These are phyloP conservation scores for Trichopria drosophilae DNA, from an alignment of 2,888 invertebrate genomes.

Conservation along the genomic window DNA sequence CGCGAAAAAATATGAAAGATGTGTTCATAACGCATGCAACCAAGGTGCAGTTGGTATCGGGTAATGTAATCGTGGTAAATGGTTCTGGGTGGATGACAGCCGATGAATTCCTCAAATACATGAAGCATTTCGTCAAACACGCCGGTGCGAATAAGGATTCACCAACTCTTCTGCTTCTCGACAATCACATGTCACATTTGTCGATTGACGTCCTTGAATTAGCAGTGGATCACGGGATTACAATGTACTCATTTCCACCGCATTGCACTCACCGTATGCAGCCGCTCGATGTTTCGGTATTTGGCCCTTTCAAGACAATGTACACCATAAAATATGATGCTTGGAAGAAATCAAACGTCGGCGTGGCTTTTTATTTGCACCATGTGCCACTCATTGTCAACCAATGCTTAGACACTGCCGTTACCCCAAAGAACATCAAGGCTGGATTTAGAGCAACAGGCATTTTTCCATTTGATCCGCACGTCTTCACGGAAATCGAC, in stretches of 20 bases:
- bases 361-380: constrained; percentile 24
- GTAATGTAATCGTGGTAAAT: too few relatives aligned
- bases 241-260: constrained; percentile 34
- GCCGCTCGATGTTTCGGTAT: constrained; percentile 1
- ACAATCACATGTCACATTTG: too few relatives aligned
- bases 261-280: constrained; percentile 36
- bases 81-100: too few relatives aligned
- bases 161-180: too few relatives aligned
- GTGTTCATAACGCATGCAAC: too few relatives aligned
- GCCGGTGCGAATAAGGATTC: too few relatives aligned
- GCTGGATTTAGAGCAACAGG: constrained; percentile 26
- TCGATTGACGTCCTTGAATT: too few relatives aligned
- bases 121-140: too few relatives aligned
- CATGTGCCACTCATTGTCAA: constrained; percentile 32
- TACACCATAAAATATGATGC: not conserved
- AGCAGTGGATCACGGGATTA: constrained; percentile 41
- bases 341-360: constrained; percentile 4
- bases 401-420: constrained; percentile 34
- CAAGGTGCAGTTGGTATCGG: too few relatives aligned
- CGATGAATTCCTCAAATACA: too few relatives aligned
- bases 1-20: too few relatives aligned
- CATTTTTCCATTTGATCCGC: constrained; percentile 27
- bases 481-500: constrained; percentile 26
- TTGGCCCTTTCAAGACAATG: not conserved
- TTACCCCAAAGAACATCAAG: constrained; percentile 27